Conservation (phyloP, 1,140 invertebrate genomes). For the Drosophila lacertosa region DNA sequence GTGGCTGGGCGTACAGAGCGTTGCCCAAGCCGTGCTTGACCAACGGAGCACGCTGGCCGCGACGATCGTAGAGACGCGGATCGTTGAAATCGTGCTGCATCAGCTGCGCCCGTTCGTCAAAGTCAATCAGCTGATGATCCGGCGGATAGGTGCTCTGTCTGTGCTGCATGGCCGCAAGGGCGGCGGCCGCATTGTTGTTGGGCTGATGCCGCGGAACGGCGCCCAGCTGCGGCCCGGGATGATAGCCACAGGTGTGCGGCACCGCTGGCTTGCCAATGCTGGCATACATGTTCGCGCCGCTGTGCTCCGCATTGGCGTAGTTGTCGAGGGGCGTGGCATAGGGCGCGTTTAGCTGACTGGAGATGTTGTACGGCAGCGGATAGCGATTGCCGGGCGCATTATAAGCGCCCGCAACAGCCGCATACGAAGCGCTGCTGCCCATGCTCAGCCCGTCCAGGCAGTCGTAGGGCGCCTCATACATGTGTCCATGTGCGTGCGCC, state of each 20-base stretch:
- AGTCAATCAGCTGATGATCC: constrained; percentile 88
- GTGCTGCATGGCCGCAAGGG: constrained; percentile 59
- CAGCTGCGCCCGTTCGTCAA: constrained; percentile 86
- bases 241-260: constrained; percentile 57
- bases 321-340: constrained; percentile 61
- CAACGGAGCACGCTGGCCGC: constrained; percentile 24
- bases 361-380: constrained; percentile 82
- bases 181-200: constrained; percentile 23
- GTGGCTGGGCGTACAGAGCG: constrained; percentile 25
- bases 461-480: constrained; percentile 79
- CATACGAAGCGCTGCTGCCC: constrained; percentile 75
- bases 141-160: constrained; percentile 75
- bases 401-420: constrained; percentile 72
- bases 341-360: constrained; percentile 71
- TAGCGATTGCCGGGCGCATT: constrained; percentile 82
- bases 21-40: constrained; percentile 31
- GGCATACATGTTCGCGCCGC: constrained; percentile 49
- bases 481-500: constrained; percentile 38
- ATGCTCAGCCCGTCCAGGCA: constrained; percentile 73
- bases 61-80: constrained; percentile 52
- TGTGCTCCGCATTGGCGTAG: constrained; percentile 51
- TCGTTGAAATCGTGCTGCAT: constrained; percentile 74
- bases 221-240: constrained; percentile 40
- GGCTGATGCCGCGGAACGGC: neutral
- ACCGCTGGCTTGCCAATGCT: constrained; percentile 42